Evolutionary conservation across 2,113 vertebrate genomes (phyloP), one percentile per base, ranked within the genome.

Genomic region (Monopterus albus): DNA sequence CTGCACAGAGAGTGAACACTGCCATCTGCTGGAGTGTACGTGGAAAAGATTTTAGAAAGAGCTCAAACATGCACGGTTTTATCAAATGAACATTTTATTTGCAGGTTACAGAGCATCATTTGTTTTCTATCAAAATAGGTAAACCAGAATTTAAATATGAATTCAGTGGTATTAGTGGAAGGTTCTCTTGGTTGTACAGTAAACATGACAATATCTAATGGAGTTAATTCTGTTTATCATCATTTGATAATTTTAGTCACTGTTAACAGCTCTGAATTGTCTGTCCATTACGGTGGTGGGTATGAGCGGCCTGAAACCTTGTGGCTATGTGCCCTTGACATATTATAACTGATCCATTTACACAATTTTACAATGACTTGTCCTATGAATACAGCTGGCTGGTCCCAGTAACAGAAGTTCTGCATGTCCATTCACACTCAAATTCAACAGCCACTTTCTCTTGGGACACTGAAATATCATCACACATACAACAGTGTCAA

Each of bases 81-180:
- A 83, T 68, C 57, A 85, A 87, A 88, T 50, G 56, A 39, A 52
- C 4, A 13, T 45, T 86, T 82, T 79, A 84, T 84, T 89, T 84
- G 49, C 82, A 74, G 78, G 64, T 83, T 86, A 87, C 84, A 90
- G 57, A 89, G 73, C 84, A 83, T 83, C 60, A 80, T 51, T 75
- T 68, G 6, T 47, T 20, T 43, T 64, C 43, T 81, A 57, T 80
- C 49, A 56, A 81, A 85, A 78, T 35, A 64, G 5, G 55, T 31
- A 47, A 78, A 81, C 36, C 33, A 45, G 38, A 59, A 61, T 68
- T 78, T 35, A 77, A 74, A 71, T 64, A 70, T 42, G n/a, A 66
- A 39, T 64, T 46, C 7, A 67, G 52, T 17, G 12, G 50, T 29
- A n/a, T 50, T 20, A 71, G 43, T 40, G 61, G 58, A 2, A 36